Evolutionary conservation across 2,113 vertebrate species (phyloP).

Genomic region (Trogon melanurus): DNA sequence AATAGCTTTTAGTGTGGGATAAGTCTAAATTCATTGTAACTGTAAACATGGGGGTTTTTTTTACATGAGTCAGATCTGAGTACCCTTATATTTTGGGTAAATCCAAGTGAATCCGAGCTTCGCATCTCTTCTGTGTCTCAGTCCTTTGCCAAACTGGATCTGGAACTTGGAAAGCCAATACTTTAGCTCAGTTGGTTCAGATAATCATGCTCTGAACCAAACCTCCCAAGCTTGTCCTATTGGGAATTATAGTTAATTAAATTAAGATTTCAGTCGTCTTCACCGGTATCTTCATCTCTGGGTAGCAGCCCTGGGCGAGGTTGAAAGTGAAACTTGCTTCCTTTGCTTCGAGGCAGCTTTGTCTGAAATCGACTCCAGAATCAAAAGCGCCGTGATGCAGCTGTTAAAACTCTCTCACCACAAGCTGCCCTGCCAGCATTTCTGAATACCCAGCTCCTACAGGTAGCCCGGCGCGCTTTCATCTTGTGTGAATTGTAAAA

Average conservation of each 20-base stretch:
- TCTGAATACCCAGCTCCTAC: background rate
- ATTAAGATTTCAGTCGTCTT: slow-evolving; percentile 13
- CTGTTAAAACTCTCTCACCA: slow-evolving; percentile 37
- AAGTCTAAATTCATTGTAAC: slow-evolving; percentile 16
- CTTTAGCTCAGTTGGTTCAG: background rate
- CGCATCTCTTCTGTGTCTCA: background rate
- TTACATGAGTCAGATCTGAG: background rate
- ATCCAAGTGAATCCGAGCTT: slow-evolving; percentile 3
- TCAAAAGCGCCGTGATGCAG: slow-evolving; percentile 38
- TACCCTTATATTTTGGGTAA: background rate
- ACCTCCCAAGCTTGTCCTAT: background rate
- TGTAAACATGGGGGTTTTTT: slow-evolving; percentile 19
- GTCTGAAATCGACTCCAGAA: slow-evolving; percentile 11
- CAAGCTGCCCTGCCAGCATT: slow-evolving; percentile 40
- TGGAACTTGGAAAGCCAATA: background rate
- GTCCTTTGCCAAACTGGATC: background rate
- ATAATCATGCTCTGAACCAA: background rate
- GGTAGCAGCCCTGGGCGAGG: slow-evolving; percentile 18
- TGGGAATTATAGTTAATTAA: slow-evolving; percentile 26
- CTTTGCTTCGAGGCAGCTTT: slow-evolving; percentile 28
- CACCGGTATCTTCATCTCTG: background rate
- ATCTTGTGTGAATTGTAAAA: slow-evolving; percentile 7
- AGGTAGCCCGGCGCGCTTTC: background rate
- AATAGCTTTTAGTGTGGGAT: slow-evolving; percentile 38
- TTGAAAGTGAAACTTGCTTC: slow-evolving; percentile 51